Evolutionary conservation across 1,140 invertebrate species (phyloP).

Genomic region (Formica exsecta): DNA sequence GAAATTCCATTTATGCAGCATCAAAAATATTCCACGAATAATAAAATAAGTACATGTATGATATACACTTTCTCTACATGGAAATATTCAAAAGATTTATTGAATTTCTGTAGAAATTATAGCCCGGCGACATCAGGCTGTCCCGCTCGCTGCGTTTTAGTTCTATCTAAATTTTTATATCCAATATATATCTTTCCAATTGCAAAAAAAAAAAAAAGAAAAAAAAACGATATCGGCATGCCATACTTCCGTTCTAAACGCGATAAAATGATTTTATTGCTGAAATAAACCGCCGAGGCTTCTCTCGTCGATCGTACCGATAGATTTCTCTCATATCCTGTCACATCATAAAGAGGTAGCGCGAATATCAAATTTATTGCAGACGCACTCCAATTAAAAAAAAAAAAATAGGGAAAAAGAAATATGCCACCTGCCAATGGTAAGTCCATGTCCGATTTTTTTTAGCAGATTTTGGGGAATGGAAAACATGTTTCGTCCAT

Average conservation of each 20-base stretch:
- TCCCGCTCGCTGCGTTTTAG: slow-evolving; percentile 12
- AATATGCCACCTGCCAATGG: slow-evolving; percentile 5
- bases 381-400: slow-evolving; percentile 19
- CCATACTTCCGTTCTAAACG: slow-evolving; percentile 27
- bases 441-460: slow-evolving; percentile 28
- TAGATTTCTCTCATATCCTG: slow-evolving; percentile 59
- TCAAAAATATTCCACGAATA: slow-evolving; percentile 67
- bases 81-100: slow-evolving; percentile 25
- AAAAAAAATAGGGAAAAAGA: background rate
- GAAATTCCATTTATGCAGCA: slow-evolving; percentile 69
- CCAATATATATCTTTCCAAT: background rate
- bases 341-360: slow-evolving; percentile 49
- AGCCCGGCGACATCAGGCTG: background rate
- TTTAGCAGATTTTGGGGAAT: slow-evolving; percentile 36
- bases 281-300: slow-evolving; percentile 64
- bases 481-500: slow-evolving; percentile 22
- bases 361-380: slow-evolving; percentile 62
- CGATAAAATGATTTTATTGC: slow-evolving; percentile 72
- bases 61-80: slow-evolving; percentile 22
- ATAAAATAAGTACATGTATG: slow-evolving; percentile 71
- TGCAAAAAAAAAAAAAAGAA: background rate
- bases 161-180: slow-evolving; percentile 59
- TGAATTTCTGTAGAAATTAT: background rate
- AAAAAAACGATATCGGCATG: background rate
- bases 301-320: slow-evolving; percentile 52